phyloP scores from a whole-genome alignment of 2,113 vertebrate species.

The Okapia johnstoni region DNA sequence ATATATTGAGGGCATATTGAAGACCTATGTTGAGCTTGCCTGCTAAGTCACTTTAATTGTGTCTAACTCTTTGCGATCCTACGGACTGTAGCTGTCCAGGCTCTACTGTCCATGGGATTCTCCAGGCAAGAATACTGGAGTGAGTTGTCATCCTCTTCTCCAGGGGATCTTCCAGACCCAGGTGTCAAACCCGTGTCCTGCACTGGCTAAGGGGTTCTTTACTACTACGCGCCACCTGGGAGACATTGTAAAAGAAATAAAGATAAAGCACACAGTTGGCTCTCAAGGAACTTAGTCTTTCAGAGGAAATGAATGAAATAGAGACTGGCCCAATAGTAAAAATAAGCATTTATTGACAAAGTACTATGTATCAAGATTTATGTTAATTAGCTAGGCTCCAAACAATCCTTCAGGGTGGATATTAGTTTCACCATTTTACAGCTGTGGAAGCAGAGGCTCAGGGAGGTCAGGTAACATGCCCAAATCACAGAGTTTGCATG shows the following conservation, averaged over 20 bases:
- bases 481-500: neutral
- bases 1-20: neutral
- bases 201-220: neutral
- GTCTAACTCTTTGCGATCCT: neutral
- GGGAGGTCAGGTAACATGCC: neutral
- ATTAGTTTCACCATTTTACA: neutral
- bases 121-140: neutral
- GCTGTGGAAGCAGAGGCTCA: neutral
- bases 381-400: neutral
- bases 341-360: neutral
- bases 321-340: neutral
- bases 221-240: neutral
- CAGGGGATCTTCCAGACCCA: neutral
- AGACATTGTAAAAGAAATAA: neutral
- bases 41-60: neutral
- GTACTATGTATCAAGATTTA: neutral
- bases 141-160: neutral
- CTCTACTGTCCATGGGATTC: neutral
- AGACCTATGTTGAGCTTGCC: neutral
- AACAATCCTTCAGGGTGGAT: neutral
- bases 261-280: neutral
- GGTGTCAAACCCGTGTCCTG: neutral
- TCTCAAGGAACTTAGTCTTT: neutral
- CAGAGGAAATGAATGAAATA: neutral
- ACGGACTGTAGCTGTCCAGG: neutral